Base-by-base conservation (phyloP, 2,888 invertebrate species). In the Epinotia demarniana region DNA sequence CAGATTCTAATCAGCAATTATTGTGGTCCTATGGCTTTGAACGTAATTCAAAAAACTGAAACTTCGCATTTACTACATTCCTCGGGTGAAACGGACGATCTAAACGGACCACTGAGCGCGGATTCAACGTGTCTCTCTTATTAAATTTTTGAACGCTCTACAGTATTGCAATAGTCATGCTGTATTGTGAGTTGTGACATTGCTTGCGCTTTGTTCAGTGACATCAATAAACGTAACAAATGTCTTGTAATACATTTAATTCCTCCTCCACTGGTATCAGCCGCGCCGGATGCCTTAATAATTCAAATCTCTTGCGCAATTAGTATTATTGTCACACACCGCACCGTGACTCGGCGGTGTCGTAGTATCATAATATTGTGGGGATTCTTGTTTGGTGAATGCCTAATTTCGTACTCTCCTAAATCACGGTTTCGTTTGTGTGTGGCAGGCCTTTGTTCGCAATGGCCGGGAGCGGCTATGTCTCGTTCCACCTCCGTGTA, bases 361-460 rank as follows among this genome's bases (percentile, higher is more conserved):
- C 80, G 81, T 80, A 81, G 75, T 82, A 81, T 84, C 80, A 84
- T 82, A 83, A 85, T 85, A 86, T 84, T 84, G 82, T 82, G 83
- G 82, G 81, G 78, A 79, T 80, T 80, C 79, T 81, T 80, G 81
- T 84, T 85, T 78, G 79, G 81, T 81, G 82, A 83, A 81, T 85
- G 85, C 88, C 85, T 87, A 85, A 88, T 89, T 87, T 87, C 84
- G 84, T 81, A 85, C 83, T 83, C 83, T 77, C 86, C 83, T 90
- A 90, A 90, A 91, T 91, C 90, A 90, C 81, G 85, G 87, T 88
- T 89, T 89, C 89, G 87, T 89, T 88, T 90, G 88, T 82, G 80
- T 83, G 77, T 87, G 87, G 85, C 88, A 85, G 85, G 83, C 85
- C 87, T 88, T 90, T 90, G 90, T 90, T 88, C 80, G 82, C 84